Evolutionary conservation across 2,888 invertebrate genomes (phyloP).

Genomic region (Rhaphigaster nebulosa): DNA sequence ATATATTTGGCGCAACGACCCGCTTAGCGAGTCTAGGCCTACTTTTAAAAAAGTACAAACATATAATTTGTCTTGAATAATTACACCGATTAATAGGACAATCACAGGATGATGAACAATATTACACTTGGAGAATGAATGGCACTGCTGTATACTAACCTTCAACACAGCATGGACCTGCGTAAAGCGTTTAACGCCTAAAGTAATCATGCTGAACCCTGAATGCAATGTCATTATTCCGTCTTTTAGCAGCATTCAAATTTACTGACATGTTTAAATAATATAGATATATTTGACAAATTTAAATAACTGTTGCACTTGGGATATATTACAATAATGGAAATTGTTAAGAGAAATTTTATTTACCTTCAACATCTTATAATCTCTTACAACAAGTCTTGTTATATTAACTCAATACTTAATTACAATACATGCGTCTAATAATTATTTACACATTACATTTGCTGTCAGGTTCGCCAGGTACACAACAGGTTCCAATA

Average conservation of each 20-base stretch:
- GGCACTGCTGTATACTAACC: neutral
- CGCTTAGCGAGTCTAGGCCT: too few species aligned
- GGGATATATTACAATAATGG: neutral
- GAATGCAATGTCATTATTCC: neutral
- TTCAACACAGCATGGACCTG: conserved; percentile 10
- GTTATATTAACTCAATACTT: too few species aligned
- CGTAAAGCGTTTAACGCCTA: neutral
- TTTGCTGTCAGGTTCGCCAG: too few species aligned
- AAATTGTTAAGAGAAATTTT: neutral
- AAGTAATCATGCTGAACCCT: neutral
- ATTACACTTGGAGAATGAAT: neutral
- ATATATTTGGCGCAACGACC: too few species aligned
- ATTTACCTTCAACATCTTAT: too few species aligned
- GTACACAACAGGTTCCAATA: too few species aligned
- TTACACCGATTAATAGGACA: too few species aligned
- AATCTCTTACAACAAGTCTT: too few species aligned
- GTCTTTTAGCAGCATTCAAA: neutral
- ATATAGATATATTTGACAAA: neutral
- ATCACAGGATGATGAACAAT: neutral
- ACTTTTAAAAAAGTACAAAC: too few species aligned
- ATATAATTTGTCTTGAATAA: too few species aligned
- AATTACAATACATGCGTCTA: too few species aligned
- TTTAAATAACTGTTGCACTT: neutral
- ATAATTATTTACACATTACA: too few species aligned
- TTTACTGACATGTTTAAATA: neutral